A percentile compares a stretch with the other conserved stretches of the same genome.
Evolutionary conservation across 2,113 vertebrate species (phyloP).

Genomic region (Seriola rivoliana): DNA sequence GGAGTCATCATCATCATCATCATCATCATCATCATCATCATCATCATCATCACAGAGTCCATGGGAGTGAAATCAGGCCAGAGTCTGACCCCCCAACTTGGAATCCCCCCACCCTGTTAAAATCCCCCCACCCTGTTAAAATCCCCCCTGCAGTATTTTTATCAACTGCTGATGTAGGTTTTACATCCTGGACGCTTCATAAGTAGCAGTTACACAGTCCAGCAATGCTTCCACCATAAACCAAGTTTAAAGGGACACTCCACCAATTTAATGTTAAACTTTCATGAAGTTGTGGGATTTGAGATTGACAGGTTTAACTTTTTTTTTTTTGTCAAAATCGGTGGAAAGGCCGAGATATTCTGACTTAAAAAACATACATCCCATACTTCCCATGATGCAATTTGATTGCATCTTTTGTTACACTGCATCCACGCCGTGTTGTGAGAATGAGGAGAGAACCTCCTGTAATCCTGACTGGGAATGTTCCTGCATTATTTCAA

Average conservation of each 20-base stretch:
- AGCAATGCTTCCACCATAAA: neutral
- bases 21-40: conserved; percentile 1
- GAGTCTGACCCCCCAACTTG: neutral
- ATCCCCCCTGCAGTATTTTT: neutral
- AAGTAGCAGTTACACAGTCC: neutral
- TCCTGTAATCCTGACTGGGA: neutral
- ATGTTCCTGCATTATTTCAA: neutral
- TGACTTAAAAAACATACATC: neutral
- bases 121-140: neutral
- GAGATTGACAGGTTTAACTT: neutral
- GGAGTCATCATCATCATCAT: conserved; percentile 8
- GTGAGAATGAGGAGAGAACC: neutral
- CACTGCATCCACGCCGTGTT: accelerated
- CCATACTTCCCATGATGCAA: neutral
- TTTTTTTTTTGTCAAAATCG: neutral
- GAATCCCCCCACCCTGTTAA: neutral
- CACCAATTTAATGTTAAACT: neutral
- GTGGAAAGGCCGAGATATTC: neutral
- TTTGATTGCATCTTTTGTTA: neutral
- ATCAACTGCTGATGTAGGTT: neutral
- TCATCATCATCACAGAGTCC: neutral
- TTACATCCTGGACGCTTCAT: neutral
- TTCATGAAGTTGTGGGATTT: neutral
- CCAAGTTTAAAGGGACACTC: neutral
- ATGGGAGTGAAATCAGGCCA: neutral